A percentile compares a stretch with the other conserved stretches of the same genome.
These are phyloP conservation scores for Sardina pilchardus DNA, from an alignment of 2,113 vertebrate species.

Conservation along the genomic window DNA sequence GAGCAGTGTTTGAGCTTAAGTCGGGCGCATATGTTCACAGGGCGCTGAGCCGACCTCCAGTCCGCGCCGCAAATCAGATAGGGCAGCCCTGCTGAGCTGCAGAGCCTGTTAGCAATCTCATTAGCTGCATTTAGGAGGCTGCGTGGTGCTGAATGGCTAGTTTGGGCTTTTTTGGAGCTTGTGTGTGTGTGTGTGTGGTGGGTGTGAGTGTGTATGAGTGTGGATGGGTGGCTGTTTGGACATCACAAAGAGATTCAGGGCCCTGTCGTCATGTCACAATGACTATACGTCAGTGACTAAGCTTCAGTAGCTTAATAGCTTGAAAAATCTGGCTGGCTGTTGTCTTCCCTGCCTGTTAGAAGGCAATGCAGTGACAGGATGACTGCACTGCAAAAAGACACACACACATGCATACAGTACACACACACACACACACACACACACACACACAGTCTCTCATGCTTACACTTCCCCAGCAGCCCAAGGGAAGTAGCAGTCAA, in stretches of 20 bases:
- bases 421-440: not conserved
- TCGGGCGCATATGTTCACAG: not conserved
- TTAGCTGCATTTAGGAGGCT: not conserved
- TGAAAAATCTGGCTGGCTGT: not conserved
- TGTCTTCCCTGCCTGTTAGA: not conserved
- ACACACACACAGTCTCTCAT: not conserved
- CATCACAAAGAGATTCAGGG: not conserved
- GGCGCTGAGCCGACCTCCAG: not conserved
- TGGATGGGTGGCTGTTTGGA: not conserved
- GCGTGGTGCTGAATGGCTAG: not conserved
- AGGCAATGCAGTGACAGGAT: not conserved
- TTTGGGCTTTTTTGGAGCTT: not conserved
- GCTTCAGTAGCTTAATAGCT: not conserved
- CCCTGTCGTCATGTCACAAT: not conserved
- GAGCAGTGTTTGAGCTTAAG: slow-evolving; percentile 18
- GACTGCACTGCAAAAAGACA: not conserved
- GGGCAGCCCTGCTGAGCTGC: not conserved
- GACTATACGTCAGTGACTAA: not conserved
- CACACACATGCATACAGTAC: not conserved
- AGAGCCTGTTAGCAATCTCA: slow-evolving; percentile 3
- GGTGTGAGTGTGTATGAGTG: slow-evolving; percentile 25
- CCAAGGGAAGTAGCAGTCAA: not conserved
- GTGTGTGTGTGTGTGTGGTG: not conserved
- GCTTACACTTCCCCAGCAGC: not conserved
- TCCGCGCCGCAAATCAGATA: not conserved